These are phyloP conservation scores for Leptinotarsa texana DNA, from an alignment of 1,140 invertebrate genomes.

Conservation along the genomic window DNA sequence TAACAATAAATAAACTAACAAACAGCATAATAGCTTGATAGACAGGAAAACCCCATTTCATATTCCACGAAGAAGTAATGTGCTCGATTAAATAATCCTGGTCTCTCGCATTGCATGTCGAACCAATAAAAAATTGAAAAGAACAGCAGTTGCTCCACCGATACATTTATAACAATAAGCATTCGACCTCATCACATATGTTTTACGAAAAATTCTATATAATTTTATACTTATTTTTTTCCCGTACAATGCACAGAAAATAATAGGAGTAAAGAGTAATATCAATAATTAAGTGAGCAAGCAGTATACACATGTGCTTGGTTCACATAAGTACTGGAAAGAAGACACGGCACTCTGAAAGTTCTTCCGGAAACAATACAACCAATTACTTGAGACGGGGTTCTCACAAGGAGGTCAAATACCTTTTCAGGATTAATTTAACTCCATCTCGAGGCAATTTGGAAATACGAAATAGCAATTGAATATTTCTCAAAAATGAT, in stretches of 20 bases:
- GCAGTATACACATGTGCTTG: constrained; percentile 47
- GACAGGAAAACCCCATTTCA: not conserved
- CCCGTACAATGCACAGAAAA: constrained; percentile 48
- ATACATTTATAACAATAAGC: constrained; percentile 42
- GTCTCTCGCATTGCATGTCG: constrained; percentile 22
- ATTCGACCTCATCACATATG: constrained; percentile 41
- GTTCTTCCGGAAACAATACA: constrained; percentile 24
- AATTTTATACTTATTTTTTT: constrained; percentile 49
- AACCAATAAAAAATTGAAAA: constrained; percentile 29
- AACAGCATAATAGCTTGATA: no score
- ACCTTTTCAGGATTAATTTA: no score
- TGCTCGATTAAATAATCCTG: constrained; percentile 14
- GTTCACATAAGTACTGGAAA: constrained; percentile 43
- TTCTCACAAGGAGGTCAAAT: no score
- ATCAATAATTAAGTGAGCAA: constrained; percentile 49
- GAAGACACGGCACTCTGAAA: constrained; percentile 21
- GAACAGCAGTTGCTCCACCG: constrained; percentile 34
- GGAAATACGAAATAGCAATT: no score
- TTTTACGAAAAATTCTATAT: constrained; percentile 50
- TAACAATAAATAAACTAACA: no score
- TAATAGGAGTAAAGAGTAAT: constrained; percentile 47
- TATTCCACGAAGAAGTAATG: constrained; percentile 16
- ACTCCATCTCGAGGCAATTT: no score
- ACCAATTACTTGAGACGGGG: not conserved
- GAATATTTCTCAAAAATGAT: no score